Conservation (phyloP, 2,797 vertebrate species). For the Liasis olivaceus region DNA sequence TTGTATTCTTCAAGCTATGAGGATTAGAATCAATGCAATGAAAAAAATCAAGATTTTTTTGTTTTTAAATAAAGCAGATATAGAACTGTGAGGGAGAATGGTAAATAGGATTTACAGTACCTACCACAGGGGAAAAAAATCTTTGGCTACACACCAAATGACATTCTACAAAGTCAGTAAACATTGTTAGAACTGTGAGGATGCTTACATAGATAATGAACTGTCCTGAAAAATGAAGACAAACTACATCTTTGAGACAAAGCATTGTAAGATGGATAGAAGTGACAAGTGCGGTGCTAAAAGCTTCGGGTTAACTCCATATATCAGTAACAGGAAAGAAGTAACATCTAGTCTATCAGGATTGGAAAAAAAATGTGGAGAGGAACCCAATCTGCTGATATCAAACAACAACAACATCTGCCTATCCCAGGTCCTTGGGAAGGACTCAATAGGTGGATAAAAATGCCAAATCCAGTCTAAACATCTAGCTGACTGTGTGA, state of each 20-base stretch:
- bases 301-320: conserved; percentile 22
- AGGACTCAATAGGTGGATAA: too few relatives aligned
- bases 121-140: conserved; percentile 33
- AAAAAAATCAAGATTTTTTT: not conserved
- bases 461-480: too few relatives aligned
- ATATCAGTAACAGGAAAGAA: conserved; percentile 21
- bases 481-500: too few relatives aligned
- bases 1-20: not conserved
- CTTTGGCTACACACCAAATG: conserved; percentile 45
- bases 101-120: conserved; percentile 48
- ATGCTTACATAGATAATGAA: conserved; percentile 41
- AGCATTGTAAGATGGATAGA: conserved; percentile 29
- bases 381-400: too few relatives aligned
- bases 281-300: conserved; percentile 34
- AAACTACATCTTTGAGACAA: conserved; percentile 45
- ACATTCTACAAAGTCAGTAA: conserved; percentile 58
- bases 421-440: too few relatives aligned
- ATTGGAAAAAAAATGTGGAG: conserved; percentile 9
- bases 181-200: conserved; percentile 29
- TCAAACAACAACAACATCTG: too few relatives aligned
- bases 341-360: not conserved
- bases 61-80: conserved; percentile 42
- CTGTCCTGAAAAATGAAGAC: conserved; percentile 62
- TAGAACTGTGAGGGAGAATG: conserved; percentile 54
- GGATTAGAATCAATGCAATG: not conserved